phyloP scores from a whole-genome alignment of 2,888 invertebrate genomes.

The Marasmarcha lunaedactyla region DNA sequence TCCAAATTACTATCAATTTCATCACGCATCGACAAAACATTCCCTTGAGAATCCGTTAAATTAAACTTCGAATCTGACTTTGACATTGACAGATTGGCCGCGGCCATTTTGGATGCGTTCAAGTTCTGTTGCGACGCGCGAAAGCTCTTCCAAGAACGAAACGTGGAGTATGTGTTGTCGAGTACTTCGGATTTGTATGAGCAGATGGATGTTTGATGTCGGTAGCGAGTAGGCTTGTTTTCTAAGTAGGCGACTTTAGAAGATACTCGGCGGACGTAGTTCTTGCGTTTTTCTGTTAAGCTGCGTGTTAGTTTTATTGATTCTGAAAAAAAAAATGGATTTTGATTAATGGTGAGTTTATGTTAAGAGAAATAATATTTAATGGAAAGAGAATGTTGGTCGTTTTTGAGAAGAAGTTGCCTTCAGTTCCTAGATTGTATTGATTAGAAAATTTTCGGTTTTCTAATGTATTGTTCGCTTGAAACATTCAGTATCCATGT shows the following conservation, averaged over 20 bases:
- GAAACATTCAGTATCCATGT: too few species aligned
- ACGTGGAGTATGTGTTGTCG: conserved; percentile 52
- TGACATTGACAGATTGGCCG: conserved; percentile 31
- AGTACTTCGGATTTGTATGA: conserved; percentile 43
- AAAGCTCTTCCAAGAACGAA: conserved; percentile 60
- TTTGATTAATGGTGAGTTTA: too few species aligned
- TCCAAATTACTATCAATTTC: conserved; percentile 28
- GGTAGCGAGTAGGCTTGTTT: conserved; percentile 29
- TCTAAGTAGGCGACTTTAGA: conserved; percentile 62
- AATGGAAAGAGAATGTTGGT: conserved; percentile 1
- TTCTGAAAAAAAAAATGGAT: conserved; percentile 31
- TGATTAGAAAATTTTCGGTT: too few species aligned
- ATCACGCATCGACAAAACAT: conserved; percentile 35
- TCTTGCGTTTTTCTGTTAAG: conserved; percentile 74
- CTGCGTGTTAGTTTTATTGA: conserved; percentile 65
- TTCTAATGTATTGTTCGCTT: too few species aligned
- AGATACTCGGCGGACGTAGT: conserved; percentile 74
- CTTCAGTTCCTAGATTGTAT: too few species aligned
- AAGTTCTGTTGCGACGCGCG: conserved; percentile 34
- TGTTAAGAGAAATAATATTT: too few species aligned
- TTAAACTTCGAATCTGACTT: conserved; percentile 40
- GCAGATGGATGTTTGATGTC: conserved; percentile 54
- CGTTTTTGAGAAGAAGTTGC: too few species aligned
- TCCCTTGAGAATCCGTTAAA: conserved; percentile 40
- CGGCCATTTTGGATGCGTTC: not conserved